These are phyloP conservation scores for Actinia equina DNA, from an alignment of 64 coral and sea anemone genomes.

Conservation along the genomic window DNA sequence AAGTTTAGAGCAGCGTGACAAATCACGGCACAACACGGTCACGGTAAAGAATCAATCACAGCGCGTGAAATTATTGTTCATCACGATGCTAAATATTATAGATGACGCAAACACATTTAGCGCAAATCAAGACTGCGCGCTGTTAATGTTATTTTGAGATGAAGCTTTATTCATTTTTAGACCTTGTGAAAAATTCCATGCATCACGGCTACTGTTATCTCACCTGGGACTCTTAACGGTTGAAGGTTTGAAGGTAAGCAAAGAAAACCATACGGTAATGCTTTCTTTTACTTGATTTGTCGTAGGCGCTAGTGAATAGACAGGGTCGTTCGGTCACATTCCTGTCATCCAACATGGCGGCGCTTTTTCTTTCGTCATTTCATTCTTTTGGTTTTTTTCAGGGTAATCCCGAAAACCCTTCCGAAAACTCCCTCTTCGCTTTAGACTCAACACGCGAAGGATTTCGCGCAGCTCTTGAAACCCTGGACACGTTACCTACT, in stretches of 20 bases:
- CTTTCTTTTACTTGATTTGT: too few relatives aligned
- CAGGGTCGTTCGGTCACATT: too few relatives aligned
- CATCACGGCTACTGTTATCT: constrained; percentile 68
- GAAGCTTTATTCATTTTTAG: constrained; percentile 7
- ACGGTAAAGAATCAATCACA: too few relatives aligned
- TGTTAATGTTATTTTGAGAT: not conserved
- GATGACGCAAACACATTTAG: not conserved
- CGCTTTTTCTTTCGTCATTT: not conserved
- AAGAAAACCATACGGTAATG: not conserved
- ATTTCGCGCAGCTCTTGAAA: constrained; percentile 59
- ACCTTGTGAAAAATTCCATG: constrained; percentile 58
- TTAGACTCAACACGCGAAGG: constrained; percentile 48
- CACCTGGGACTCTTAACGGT: constrained; percentile 74
- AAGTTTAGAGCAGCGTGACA: too few relatives aligned
- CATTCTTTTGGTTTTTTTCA: not conserved
- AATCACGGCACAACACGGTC: too few relatives aligned
- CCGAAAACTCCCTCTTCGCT: constrained; percentile 61
- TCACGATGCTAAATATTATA: too few relatives aligned
- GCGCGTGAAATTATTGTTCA: too few relatives aligned
- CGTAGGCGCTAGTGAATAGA: too few relatives aligned
- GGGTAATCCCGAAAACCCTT: constrained; percentile 63
- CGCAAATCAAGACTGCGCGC: not conserved
- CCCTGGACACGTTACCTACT: constrained; percentile 70
- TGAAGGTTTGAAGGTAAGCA: constrained; percentile 68
- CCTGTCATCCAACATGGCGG: too few relatives aligned